Evolutionary conservation across 2,888 invertebrate genomes (phyloP), one percentile per base, ranked within the genome.

Genomic region (Cheilosia grossa): DNA sequence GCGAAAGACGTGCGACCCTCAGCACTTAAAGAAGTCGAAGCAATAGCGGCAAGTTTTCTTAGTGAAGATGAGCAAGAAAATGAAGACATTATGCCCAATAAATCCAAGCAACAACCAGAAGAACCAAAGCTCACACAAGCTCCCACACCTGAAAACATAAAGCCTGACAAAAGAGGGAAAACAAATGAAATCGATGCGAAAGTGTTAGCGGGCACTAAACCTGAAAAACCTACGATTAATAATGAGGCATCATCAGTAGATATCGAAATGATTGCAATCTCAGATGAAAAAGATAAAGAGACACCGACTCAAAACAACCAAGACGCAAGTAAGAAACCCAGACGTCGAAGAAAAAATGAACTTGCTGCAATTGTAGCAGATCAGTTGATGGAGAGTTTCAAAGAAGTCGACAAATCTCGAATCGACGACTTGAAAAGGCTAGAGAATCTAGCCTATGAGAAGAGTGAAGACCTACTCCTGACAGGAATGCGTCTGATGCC

Each of bases 341-440:
- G 91, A 4, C 87, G 90, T 0, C 89, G 91, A 4, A 90, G 92
- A n/a, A 92, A 92, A 81, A 92, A 92, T 85, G 92, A 92, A 51
- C 82, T 92, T 44, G 91, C 92, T 0, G 92, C 92, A 40, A 92
- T 92, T 87, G 91, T 92, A 49, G 92, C 92, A 2, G 92, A 92
- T 88, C 92, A 92, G 75, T 86, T 92, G 44, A 59, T 92, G 53
- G 92, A 92, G 66, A 92, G 92, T 87, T 92, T 92, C 40, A 92
- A 92, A 86, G 89, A 89, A 83, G 90, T 92, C 2, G 92, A 92
- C 77, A 91, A 92, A 86, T 91, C 91, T 2, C 89, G 91, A 0
- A 88, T 92, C 4, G 91, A 92, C 79, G 92, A 92, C 56, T 88
- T 92, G 2, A 92, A 91, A 83, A 90, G 90, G 77, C 87, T 92